Evolutionary conservation across 2,113 vertebrate species (phyloP), one percentile per base, ranked within the genome.

Genomic region (Sphyrna mokarran): DNA sequence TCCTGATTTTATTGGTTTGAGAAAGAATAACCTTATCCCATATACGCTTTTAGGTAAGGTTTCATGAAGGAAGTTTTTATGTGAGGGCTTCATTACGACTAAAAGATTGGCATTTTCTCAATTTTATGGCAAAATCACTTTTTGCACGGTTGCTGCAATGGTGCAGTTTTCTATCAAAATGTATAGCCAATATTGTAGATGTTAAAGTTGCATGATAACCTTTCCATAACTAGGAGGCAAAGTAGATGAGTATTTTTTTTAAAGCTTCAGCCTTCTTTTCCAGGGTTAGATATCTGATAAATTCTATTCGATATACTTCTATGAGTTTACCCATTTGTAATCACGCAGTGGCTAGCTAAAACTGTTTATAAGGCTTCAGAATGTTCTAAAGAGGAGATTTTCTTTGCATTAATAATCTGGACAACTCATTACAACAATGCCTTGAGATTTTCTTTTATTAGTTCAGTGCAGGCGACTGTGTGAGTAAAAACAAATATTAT

Each of bases 1-100:
- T 97, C 97, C 97, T 97, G 97, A 97, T 97, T 98, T 98, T 98
- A 98, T 98, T 98, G 97, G 97, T 96, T 96, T 96, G 96, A 96
- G 96, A 96, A 95, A 95, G 96, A 97, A 96, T 96, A 86, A 96
- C 94, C 94, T 95, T 95, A 95, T 54, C 94, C 94, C 94, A 72
- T 95, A 95, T 95, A 72, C 54, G 94, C 94, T 95, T 95, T 95
- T 95, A 95, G 94, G 69, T 95, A 95, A 33, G 94, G 94, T 95
- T 95, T 95, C 94, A 95, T 95, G 94, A 95, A 95, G 69, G 94
- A 95, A 95, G 68, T 72, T 94, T 95, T 95, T 95, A 95, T 95
- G 94, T 95, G 94, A 72, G 68, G 69, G 94, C 13, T 48, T 43
- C 69, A 95, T 95, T 95, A 95, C 69, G 54, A 72, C 94, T 54